Evolutionary conservation across 2,888 invertebrate genomes (phyloP).

Genomic region (Mallateleia sp.): DNA sequence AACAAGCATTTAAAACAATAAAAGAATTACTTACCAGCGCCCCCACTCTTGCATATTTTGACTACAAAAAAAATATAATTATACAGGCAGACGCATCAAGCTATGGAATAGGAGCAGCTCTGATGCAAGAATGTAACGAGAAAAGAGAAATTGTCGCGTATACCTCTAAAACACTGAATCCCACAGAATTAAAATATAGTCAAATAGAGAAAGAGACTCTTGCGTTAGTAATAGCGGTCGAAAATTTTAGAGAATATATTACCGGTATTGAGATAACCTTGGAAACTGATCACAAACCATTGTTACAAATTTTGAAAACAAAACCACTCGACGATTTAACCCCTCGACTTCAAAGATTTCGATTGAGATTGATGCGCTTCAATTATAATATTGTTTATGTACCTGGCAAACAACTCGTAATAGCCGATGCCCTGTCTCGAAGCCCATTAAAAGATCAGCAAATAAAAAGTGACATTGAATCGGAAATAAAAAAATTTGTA

Average conservation of each 20-base stretch:
- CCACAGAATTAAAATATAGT: constrained; percentile 84
- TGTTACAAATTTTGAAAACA: constrained; percentile 83
- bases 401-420: constrained; percentile 83
- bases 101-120: constrained; percentile 29
- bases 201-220: constrained; percentile 88
- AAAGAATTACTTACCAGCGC: constrained; percentile 81
- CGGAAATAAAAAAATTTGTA: too few relatives aligned
- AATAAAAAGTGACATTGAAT: too few relatives aligned
- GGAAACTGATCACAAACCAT: too few relatives aligned
- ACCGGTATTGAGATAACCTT: constrained; percentile 82
- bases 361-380: constrained; percentile 83
- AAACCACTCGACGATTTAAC: constrained; percentile 86
- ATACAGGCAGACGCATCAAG: constrained; percentile 29
- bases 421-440: constrained; percentile 83
- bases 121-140: constrained; percentile 60
- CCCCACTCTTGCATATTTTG: constrained; percentile 84
- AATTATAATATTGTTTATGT: constrained; percentile 80
- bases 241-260: constrained; percentile 85
- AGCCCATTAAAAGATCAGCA: too few relatives aligned
- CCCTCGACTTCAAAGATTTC: constrained; percentile 85
- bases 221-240: constrained; percentile 84
- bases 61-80: constrained; percentile 35
- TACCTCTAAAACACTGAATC: constrained; percentile 81
- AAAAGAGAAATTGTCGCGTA: constrained; percentile 84
- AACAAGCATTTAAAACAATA: constrained; percentile 80